Base-by-base conservation (phyloP, 2,797 vertebrate species). In the Chloroceryle inda region DNA sequence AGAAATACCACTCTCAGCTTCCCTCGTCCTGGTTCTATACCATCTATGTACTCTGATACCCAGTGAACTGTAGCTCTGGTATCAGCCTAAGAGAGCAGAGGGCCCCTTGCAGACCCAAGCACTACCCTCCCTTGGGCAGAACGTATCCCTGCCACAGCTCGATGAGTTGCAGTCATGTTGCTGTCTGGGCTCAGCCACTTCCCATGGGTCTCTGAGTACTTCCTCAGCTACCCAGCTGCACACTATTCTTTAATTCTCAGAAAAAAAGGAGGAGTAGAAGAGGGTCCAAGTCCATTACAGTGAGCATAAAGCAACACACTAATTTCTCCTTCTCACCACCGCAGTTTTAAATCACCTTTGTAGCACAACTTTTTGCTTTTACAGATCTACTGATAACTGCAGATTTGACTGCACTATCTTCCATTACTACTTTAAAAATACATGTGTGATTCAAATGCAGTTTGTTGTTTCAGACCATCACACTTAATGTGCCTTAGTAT, bases 151-250 rank as follows among this genome's bases (percentile, higher is more conserved):
- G 29, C 20, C 3, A 2, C 67, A 21, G 80, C 27, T 53, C n/a
- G 7, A 24, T 1, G 4, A 19, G 24, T 31, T 2, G 7, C 49
- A 15, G 63, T 42, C 5, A 0, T 27, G 59, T 35, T 40, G 45
- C 40, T n/a, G 45, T 3, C 14, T 2, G 0, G 31, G 29, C 64
- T 63, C n/a, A 22, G 22, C 74, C 47, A 12, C 33, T 31, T 31
- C 66, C 33, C 59, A 16, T 1, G 5, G 29, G 17, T 31, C 20
- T 53, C 35, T 23, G 24, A 31, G 37, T 69, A 19, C 20, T 26
- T 44, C 21, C 42, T 38, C 40, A 9, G 33, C 66, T 33, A 6
- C 33, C 29, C 13, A 44, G 12, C 26, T 69, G 35, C 0, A 0
- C 27, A 11, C 31, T 8, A 29, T 15, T 17, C 68, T 58, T 74